These are phyloP conservation scores for Amphiura filiformis DNA, from an alignment of 35 echinoderm and acorn worm species.

Conservation along the genomic window DNA sequence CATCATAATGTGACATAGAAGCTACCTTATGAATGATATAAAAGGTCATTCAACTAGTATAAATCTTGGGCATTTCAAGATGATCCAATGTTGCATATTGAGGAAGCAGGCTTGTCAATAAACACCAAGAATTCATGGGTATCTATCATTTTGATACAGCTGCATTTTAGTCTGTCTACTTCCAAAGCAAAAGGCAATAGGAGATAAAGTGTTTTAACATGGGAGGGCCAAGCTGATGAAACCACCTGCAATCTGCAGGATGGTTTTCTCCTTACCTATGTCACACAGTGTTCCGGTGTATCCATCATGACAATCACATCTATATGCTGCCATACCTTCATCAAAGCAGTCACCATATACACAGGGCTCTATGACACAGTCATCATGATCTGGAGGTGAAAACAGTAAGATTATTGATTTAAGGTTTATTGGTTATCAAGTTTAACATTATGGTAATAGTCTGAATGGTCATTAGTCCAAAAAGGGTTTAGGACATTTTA, in stretches of 20 bases:
- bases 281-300: constrained; percentile 85
- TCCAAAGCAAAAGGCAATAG: not conserved
- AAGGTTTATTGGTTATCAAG: too few species aligned
- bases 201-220: not conserved
- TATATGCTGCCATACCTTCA: constrained; percentile 47
- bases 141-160: not conserved
- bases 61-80: too few species aligned
- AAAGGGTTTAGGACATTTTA: too few species aligned
- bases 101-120: too few species aligned
- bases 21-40: not conserved
- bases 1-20: not conserved
- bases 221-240: not conserved
- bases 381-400: constrained; percentile 62
- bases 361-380: constrained; percentile 74
- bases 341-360: constrained; percentile 67
- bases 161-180: not conserved
- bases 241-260: not conserved
- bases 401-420: too few species aligned
- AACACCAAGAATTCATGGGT: not conserved
- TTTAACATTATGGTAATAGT: too few species aligned
- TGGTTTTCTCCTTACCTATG: constrained; percentile 43
- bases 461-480: too few species aligned
- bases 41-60: not conserved
- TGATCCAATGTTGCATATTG: too few species aligned
- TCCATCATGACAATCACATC: constrained; percentile 77